A percentile compares a stretch with the other conserved stretches of the same genome.
phyloP scores from a whole-genome alignment of 2,113 vertebrate genomes.

The Syngnathoides biaculeatus region DNA sequence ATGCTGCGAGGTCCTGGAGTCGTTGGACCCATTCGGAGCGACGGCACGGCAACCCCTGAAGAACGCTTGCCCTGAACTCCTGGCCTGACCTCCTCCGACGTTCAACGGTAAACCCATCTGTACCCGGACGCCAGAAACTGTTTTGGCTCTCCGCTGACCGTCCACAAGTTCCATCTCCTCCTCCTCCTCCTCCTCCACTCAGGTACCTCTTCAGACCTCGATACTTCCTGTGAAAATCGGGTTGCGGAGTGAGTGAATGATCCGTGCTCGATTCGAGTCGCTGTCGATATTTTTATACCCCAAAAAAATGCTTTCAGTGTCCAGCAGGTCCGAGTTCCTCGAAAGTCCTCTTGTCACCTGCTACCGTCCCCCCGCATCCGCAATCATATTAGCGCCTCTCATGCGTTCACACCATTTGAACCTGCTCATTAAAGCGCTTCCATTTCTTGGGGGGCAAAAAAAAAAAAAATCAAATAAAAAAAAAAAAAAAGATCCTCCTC shows the following conservation, averaged over 20 bases:
- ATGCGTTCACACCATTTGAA: neutral
- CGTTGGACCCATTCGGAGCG: conserved; percentile 48
- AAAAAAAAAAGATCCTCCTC: neutral
- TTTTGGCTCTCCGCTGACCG: conserved; percentile 4
- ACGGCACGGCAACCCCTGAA: conserved; percentile 28
- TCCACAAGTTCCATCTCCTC: conserved; percentile 46
- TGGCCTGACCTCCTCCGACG: too few relatives aligned
- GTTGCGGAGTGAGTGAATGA: too few relatives aligned
- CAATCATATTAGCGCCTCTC: neutral
- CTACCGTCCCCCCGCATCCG: conserved; percentile 4
- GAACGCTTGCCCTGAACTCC: conserved; percentile 33
- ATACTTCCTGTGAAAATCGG: too few relatives aligned
- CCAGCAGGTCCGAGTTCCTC: too few relatives aligned
- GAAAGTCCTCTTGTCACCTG: neutral
- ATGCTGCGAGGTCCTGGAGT: conserved; percentile 62
- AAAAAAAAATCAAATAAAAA: neutral
- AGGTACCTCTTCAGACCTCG: conserved; percentile 45
- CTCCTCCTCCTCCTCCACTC: conserved; percentile 42
- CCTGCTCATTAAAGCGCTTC: neutral
- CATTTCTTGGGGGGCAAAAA: neutral
- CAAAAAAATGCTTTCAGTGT: too few relatives aligned
- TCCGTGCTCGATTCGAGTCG: too few relatives aligned
- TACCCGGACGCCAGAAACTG: conserved; percentile 23
- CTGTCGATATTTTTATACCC: too few relatives aligned
- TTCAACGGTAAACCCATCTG: conserved; percentile 38